Conservation (phyloP, 35 echinoderm and acorn worm species). For the Ophioderma brevispina region DNA sequence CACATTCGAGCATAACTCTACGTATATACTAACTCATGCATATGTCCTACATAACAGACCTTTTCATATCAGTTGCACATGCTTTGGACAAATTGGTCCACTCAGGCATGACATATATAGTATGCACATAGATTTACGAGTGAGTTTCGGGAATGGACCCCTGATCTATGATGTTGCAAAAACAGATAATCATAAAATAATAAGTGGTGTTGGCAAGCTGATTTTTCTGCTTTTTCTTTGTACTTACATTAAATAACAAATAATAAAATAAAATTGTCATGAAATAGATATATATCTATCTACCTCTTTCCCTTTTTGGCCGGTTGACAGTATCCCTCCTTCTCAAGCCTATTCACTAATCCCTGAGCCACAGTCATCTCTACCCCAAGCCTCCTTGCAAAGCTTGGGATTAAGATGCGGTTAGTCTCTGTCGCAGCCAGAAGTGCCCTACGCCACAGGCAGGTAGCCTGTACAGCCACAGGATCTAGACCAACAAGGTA, state of each 20-base stretch:
- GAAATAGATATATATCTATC: too few relatives aligned
- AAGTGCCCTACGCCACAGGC: constrained; percentile 80
- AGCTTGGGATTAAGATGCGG: constrained; percentile 53
- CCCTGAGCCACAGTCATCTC: constrained; percentile 80
- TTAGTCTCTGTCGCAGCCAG: constrained; percentile 62
- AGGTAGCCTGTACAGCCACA: constrained; percentile 58
- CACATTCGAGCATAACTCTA: too few relatives aligned
- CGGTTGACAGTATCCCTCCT: constrained; percentile 65
- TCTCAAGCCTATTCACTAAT: constrained; percentile 84
- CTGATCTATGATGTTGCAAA: not conserved
- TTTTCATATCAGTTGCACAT: too few relatives aligned
- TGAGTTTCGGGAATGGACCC: too few relatives aligned
- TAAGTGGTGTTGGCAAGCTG: not conserved
- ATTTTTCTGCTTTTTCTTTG: too few relatives aligned
- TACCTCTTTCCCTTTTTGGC: constrained; percentile 89
- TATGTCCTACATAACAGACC: too few relatives aligned
- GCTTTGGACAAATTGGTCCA: too few relatives aligned
- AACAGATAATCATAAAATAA: not conserved
- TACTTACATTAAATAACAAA: not conserved
- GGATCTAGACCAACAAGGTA: constrained; percentile 57
- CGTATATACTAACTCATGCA: too few relatives aligned
- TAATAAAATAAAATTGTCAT: too few relatives aligned
- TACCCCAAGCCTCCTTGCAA: constrained; percentile 76
- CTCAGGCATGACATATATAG: too few relatives aligned
- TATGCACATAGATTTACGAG: too few relatives aligned